phyloP scores from a whole-genome alignment of 1,140 invertebrate species.

The Drosophila varians region DNA sequence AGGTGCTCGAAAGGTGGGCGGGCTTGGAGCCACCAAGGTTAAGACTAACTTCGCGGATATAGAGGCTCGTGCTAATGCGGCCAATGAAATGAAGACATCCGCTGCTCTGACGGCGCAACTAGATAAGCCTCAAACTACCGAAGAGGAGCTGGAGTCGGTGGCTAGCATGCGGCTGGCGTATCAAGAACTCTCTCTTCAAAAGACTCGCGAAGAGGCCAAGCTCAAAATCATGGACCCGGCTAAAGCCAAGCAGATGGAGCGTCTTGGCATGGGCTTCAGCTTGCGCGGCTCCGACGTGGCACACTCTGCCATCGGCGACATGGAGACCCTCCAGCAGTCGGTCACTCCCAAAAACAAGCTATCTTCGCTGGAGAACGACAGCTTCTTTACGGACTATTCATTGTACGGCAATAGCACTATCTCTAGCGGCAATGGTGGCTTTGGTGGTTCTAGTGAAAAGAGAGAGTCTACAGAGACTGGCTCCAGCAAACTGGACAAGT shows the following conservation, averaged over 20 bases:
- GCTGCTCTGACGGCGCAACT: conserved; percentile 63
- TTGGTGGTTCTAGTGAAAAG: conserved; percentile 44
- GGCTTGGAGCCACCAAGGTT: conserved; percentile 98
- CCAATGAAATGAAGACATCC: conserved; percentile 88
- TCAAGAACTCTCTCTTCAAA: conserved; percentile 91
- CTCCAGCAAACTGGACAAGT: conserved; percentile 70
- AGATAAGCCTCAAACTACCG: conserved; percentile 75
- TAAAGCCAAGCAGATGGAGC: conserved; percentile 94
- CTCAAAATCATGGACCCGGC: conserved; percentile 91
- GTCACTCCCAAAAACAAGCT: conserved; percentile 75
- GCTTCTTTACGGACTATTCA: conserved; percentile 84
- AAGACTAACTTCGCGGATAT: conserved; percentile 98
- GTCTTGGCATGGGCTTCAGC: conserved; percentile 93
- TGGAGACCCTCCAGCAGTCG: conserved; percentile 94
- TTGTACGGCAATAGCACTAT: conserved; percentile 53
- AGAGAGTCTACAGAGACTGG: conserved; percentile 32
- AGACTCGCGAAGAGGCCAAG: conserved; percentile 91
- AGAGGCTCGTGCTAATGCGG: conserved; percentile 93
- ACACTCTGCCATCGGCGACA: conserved; percentile 96
- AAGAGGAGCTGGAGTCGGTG: conserved; percentile 86
- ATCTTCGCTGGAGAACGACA: conserved; percentile 59
- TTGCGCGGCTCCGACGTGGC: conserved; percentile 87
- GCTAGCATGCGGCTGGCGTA: conserved; percentile 94
- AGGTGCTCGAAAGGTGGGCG: conserved; percentile 91
- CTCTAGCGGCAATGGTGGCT: background rate